Evolutionary conservation across 1,140 invertebrate genomes (phyloP), one percentile per base, ranked within the genome.

Genomic region (Tetramorium parvispinum): DNA sequence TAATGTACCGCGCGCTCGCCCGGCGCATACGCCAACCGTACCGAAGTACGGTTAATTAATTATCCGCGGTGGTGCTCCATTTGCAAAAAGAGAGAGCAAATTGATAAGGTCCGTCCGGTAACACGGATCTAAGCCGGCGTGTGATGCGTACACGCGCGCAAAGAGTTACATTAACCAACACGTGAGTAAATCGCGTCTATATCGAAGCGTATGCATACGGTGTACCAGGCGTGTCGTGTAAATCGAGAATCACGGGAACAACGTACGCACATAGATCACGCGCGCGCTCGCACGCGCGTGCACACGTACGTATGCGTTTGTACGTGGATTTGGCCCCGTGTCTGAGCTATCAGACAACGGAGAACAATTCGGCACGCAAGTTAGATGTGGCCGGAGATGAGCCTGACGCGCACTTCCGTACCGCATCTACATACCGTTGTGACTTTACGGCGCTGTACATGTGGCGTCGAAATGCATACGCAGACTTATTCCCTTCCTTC

Each of bases 241-340:
- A 83, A 83, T 83, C 79, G 66, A 59, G 79, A 83, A 83, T 83
- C 79, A 83, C 40, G 68, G 10, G 40, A 73, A 83, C 79, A 83
- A 73, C 66, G 51, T 71, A 71, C 66, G 53, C 40, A 37, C 79
- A 71, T 73, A 83, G 51, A 83, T 83, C 79, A 83, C 65, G 37
- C 40, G 65, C 11, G 16, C 51, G 6, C 37, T 0, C 18, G 16
- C 2, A 3, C 32, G 3, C 16, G 4, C 8, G 61, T 11, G 13
- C 4, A 10, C 61, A 8, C 5, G 8, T 6, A 21, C 3, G 3
- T 32, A 27, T 37, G n/a, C 21, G 40, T 46, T 18, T 27, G 16
- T 27, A 63, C 18, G 32, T 27, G 65, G 65, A 37, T 68, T 68
- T 21, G 65, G 46, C 16, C n/a, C 13, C 4, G 77, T 53, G 61